phyloP scores from a whole-genome alignment of 2,113 vertebrate genomes.

The Phalacrocorax aristotelis region DNA sequence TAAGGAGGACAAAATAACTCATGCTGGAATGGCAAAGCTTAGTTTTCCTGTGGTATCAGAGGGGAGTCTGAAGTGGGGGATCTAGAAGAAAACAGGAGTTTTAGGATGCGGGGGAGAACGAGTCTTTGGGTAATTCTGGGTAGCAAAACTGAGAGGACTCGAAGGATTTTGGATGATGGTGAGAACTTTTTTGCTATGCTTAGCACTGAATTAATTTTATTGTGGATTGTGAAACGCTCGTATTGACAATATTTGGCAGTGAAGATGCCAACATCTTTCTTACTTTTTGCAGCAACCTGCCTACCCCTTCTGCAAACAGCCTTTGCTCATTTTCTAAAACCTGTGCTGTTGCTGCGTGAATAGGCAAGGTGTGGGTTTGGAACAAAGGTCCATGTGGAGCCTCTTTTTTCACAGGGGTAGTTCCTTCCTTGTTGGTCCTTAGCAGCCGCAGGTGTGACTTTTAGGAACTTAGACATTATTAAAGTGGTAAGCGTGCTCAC shows the following conservation, averaged over 20 bases:
- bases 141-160: neutral
- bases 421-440: neutral
- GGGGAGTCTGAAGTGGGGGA: neutral
- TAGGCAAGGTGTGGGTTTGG: neutral
- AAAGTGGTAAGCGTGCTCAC: rapidly evolving
- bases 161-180: neutral
- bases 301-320: neutral
- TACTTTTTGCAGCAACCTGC: neutral
- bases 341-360: neutral
- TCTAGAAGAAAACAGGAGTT: neutral
- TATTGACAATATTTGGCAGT: neutral
- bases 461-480: neutral
- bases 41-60: neutral
- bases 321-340: neutral
- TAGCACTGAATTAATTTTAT: neutral
- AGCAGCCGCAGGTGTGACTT: neutral
- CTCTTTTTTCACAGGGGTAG: neutral
- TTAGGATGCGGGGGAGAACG: neutral
- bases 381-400: neutral
- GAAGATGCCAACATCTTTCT: neutral
- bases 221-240: neutral
- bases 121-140: neutral
- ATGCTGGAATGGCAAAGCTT: neutral
- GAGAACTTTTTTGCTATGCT: neutral
- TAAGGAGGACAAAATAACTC: neutral